Evolutionary conservation across 2,797 vertebrate genomes (phyloP), one percentile per base, ranked within the genome.

Genomic region (Halcyon smyrnensis): DNA sequence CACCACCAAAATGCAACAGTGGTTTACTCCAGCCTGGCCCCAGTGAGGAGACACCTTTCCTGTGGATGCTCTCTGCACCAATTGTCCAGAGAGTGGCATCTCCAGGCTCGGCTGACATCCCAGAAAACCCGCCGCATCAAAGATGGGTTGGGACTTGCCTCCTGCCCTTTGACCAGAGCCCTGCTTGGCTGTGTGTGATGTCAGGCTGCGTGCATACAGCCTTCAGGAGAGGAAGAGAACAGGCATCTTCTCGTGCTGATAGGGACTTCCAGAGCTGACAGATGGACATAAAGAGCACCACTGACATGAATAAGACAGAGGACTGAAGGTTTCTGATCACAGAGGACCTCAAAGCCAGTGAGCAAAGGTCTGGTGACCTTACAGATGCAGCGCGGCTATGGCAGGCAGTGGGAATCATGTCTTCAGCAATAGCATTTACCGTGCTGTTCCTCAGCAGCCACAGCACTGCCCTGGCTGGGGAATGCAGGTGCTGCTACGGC

Each of bases 311-410:
- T 45, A 62, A 84, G 15, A 51, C n/a, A 53, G 48, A 45, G 28
- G 39, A 71, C 75, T 37, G 24, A 46, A 68, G 37, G 20, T 25
- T 88, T 82, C 48, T 77, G 71, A 63, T 37, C 24, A 32, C 1
- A 1, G n/a, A 46, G 27, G 37, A 51, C 60, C 39, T 85, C 39
- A 36, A 51, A 60, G 70, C 3, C 67, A 64, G 18, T 4, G 17
- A 74, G 60, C 56, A 80, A 67, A 51, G n/a, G 27, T 32, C 19
- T 34, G 27, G 50, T 1, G 12, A 62, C 50, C 59, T 79, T 24
- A 13, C 1, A 7, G 28, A 17, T 0, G 0, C 50, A 34, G 37
- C 1, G 1, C 34, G 71, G 51, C 64, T 70, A 20, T 36, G 57
- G 32, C 24, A n/a, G 46, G 24, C 0, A 0, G 12, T 18, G 1